These are phyloP conservation scores for Triops longicaudatus DNA, from an alignment of 1,140 invertebrate species.

Conservation along the genomic window DNA sequence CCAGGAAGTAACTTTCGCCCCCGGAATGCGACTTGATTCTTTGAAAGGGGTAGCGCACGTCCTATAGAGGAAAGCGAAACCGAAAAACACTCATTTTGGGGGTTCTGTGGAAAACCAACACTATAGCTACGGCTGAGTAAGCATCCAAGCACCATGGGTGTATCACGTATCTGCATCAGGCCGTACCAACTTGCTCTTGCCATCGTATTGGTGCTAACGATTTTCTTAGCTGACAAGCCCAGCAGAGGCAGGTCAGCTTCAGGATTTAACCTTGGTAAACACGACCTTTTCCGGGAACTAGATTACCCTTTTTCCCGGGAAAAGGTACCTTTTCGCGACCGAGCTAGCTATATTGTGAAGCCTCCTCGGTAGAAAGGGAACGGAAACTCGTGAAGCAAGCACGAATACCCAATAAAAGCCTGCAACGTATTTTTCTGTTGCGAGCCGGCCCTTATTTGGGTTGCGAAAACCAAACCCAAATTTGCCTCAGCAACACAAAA, in stretches of 20 bases:
- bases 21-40: background rate
- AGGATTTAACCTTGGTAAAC: conserved; percentile 7
- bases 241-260: background rate
- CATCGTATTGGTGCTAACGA: background rate
- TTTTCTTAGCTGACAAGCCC: background rate
- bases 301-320: background rate
- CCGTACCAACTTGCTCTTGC: background rate
- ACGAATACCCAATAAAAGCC: background rate
- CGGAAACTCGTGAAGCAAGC: conserved; percentile 4
- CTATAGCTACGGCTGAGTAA: background rate
- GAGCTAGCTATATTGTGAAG: background rate
- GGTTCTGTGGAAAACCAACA: conserved; percentile 8
- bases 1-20: background rate
- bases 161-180: background rate
- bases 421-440: conserved; percentile 9
- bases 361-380: background rate
- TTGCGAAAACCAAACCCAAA: background rate
- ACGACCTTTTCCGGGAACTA: conserved; percentile 9
- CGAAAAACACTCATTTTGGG: background rate
- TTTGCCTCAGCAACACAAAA: conserved; percentile 4
- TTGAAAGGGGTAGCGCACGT: background rate
- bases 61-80: background rate
- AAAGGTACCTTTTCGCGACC: background rate
- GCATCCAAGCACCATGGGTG: background rate
- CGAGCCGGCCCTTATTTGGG: background rate